Percentiles rank a stretch among this genome's conserved stretches.
Conservation (phyloP, 2,797 vertebrate species). For the Otus scops region DNA sequence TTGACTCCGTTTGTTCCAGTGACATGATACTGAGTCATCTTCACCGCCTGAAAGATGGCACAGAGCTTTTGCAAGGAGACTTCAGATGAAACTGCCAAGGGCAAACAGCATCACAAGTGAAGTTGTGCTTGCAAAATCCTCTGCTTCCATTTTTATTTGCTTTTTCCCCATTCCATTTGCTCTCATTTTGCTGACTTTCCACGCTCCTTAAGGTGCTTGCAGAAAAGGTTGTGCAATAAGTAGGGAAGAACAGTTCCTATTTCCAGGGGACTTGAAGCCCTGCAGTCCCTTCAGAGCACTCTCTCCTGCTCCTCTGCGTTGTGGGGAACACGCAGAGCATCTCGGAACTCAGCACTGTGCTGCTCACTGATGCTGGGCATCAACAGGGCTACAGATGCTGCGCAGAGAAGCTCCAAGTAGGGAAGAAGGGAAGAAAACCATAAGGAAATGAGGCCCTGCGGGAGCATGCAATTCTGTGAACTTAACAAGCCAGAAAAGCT, state of each 20-base stretch:
- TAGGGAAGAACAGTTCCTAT: background rate
- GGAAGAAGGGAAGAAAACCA: background rate
- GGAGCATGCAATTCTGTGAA: background rate
- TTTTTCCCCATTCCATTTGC: background rate
- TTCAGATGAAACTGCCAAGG: background rate
- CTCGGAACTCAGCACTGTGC: background rate
- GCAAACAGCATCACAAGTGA: fast-evolving
- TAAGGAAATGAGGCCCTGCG: background rate
- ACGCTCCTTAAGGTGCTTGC: fast-evolving
- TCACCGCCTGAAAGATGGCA: background rate
- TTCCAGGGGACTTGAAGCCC: background rate
- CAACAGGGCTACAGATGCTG: background rate
- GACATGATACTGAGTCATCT: background rate
- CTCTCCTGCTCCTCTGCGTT: background rate
- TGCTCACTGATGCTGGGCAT: background rate
- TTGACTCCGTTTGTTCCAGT: background rate
- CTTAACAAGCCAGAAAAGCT: background rate
- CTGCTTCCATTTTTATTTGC: background rate
- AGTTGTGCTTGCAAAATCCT: background rate
- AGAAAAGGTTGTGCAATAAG: background rate
- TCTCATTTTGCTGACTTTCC: background rate
- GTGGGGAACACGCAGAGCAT: background rate
- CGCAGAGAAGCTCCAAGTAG: background rate
- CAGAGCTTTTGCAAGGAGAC: background rate
- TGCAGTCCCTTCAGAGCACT: background rate